Evolutionary conservation across 2,113 vertebrate species (phyloP).

Genomic region (Uria lomvia): DNA sequence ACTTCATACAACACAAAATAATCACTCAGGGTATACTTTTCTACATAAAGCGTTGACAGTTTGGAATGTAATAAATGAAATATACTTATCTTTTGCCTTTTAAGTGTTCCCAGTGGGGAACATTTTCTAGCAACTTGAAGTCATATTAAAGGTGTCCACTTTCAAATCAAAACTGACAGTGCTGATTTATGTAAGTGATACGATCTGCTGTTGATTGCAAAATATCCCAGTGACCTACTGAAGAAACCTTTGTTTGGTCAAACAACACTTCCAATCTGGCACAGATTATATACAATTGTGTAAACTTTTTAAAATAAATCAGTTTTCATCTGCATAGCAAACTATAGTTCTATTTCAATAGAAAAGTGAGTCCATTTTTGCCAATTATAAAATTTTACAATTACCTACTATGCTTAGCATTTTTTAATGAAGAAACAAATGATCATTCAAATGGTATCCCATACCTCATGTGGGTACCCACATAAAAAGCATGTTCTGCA

Average conservation of each 20-base stretch:
- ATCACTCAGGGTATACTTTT: neutral
- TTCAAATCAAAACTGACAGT: conserved; percentile 19
- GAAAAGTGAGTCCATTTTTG: neutral
- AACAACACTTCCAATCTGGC: neutral
- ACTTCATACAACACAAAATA: neutral
- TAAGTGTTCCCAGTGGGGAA: neutral
- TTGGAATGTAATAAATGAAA: conserved; percentile 21
- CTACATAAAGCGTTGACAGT: conserved; percentile 6
- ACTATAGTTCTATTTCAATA: neutral
- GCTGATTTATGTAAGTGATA: neutral
- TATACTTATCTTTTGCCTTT: conserved; percentile 5
- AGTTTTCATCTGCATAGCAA: neutral
- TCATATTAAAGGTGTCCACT: neutral
- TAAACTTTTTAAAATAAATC: neutral
- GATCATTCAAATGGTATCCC: neutral
- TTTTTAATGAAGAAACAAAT: neutral
- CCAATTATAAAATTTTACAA: neutral
- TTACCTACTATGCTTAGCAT: neutral
- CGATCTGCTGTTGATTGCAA: neutral
- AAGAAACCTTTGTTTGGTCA: neutral
- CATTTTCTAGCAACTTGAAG: conserved; percentile 20
- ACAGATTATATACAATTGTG: neutral
- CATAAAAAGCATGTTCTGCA: neutral
- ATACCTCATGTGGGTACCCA: neutral
- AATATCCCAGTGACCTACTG: neutral